phyloP scores from a whole-genome alignment of 2,888 invertebrate species.

The Cetonia aurata region DNA sequence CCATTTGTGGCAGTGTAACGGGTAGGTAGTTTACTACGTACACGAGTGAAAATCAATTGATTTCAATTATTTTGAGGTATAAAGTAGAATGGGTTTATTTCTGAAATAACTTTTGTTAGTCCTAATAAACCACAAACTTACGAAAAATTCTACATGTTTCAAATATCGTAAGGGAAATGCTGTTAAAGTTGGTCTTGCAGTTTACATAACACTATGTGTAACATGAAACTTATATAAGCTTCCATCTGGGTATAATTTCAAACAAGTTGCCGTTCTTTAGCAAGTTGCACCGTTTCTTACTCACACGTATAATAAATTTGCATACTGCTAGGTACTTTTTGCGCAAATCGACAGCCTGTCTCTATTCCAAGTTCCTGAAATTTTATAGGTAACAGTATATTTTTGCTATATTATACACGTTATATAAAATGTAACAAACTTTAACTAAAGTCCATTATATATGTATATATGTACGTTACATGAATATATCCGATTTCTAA shows the following conservation, averaged over 20 bases:
- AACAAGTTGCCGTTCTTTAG: constrained; percentile 2
- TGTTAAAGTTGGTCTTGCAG: background rate
- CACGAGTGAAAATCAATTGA: too few relatives aligned
- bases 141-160: too few relatives aligned
- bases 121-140: too few relatives aligned
- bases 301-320: background rate
- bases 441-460: too few relatives aligned
- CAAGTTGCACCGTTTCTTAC: background rate
- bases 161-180: background rate
- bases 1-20: too few relatives aligned
- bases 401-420: background rate
- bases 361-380: too few relatives aligned
- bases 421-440: constrained; percentile 1
- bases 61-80: too few relatives aligned
- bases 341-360: background rate
- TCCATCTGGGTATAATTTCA: constrained; percentile 13
- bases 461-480: too few relatives aligned
- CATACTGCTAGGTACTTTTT: background rate
- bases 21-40: too few relatives aligned
- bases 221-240: constrained; percentile 9
- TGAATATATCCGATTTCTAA: too few relatives aligned
- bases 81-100: too few relatives aligned
- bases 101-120: too few relatives aligned
- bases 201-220: background rate
- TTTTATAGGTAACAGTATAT: background rate